Base-by-base conservation (phyloP, 2,888 invertebrate genomes). In the Eristalis pertinax region DNA sequence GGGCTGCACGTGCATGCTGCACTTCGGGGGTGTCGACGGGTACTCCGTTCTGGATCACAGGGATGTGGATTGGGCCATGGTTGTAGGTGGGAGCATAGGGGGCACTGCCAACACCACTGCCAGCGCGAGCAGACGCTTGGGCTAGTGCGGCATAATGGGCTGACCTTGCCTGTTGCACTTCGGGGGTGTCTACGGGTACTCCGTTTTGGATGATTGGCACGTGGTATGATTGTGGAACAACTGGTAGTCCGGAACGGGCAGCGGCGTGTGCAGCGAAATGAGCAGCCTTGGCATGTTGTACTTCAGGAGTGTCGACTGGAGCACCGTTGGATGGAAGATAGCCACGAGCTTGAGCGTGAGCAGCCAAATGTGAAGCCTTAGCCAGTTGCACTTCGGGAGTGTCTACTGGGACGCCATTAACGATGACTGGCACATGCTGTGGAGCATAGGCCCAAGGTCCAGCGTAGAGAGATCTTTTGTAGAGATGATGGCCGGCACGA, bases 21-120 rank as follows among this genome's bases (percentile, higher is more conserved):
- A 94, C 94, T 91, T 94, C 94, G 10, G 94, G 93, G 35, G 94
- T 94, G 90, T 94, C 94, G 8, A 94, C 91, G 67, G 94, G 94
- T 41, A 94, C 93, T 73, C 93, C 94, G 83, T 94, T 93, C 79
- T 93, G 93, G 89, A 93, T 93, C 82, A 93, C 92, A 62, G 93
- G 93, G 84, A 93, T 92, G 85, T 93, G 93, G 67, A 92, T 92
- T 79, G 93, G 92, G 77, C 93, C 93, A 72, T 93, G 91, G 84
- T 91, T 90, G 64, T 92, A 92, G 43, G 90, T 91, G 67, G 90
- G 89, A 64, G 91, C 90, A 67, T 92, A 91, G 60, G 89, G 85
- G 41, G 64, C 89, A 74, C 64, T 89, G 74, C 56, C 68, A 58
- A 63, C 32, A n/a, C 89, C 89, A 43, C 84, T 80, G 58, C 90